Evolutionary conservation across 2,797 vertebrate genomes (phyloP), one percentile per base, ranked within the genome.

Genomic region (Chaetodon trifasciatus): DNA sequence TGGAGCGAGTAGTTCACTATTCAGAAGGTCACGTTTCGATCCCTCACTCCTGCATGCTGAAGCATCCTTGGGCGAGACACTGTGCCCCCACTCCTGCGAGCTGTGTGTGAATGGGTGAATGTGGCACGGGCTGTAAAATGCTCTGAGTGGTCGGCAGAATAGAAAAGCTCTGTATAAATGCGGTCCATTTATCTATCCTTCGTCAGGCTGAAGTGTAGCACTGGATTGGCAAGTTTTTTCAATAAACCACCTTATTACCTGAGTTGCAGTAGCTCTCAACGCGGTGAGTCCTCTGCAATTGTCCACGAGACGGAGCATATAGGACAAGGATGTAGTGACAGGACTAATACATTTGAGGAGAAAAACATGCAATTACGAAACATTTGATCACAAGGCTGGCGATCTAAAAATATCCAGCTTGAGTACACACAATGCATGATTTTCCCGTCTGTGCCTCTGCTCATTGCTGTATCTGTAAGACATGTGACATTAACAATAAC

Each of bases 361-460:
- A 39, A 60, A 73, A 57, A 77, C 76, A 73, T 44, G 53, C 32
- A 77, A 35, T 74, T 55, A 66, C 56, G 11, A 49, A 58, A 66
- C 49, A 62, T 78, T 73, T 49, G 13, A 40, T 52, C 24, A 44
- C 28, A 49, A 35, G 13, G 23, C 28, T 40, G 1, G 28, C 3
- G 6, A 52, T 76, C 49, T 73, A 67, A 70, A 70, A 62, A 61
- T 53, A 58, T 19, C 19, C 3, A 6, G 39, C 17, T 42, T n/a
- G 13, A 76, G 8, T 28, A 5, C 40, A 5, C 4, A 46, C 32
- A 6, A 40, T 56, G 62, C 49, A 53, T 56, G 44, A 21, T 40
- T 63, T 65, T 24, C 21, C 55, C 79, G 37, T 74, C 39, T 16
- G 8, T 55, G 15, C n/a, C 8, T 12, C 28, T 17, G 24, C 17